phyloP scores from a whole-genome alignment of 2,113 vertebrate genomes.

The Pelusios castaneus region DNA sequence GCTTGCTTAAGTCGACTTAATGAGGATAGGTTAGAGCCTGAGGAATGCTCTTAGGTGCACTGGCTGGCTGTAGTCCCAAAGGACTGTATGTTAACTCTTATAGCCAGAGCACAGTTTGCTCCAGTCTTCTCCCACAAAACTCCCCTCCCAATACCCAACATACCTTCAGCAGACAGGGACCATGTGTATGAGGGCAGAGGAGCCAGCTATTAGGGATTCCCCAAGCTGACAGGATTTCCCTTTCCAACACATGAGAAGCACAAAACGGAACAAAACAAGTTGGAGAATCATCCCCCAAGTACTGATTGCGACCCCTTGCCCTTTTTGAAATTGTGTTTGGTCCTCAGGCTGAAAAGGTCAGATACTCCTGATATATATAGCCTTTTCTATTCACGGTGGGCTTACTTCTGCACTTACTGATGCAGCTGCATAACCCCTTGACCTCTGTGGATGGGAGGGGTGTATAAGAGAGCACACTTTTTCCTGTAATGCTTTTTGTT shows the following conservation, averaged over 20 bases:
- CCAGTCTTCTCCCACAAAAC: neutral
- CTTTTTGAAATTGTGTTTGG: neutral
- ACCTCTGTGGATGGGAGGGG: conserved; percentile 12
- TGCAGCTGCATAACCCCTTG: conserved; percentile 47
- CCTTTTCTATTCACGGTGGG: neutral
- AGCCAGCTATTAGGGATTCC: neutral
- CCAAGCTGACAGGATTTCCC: neutral
- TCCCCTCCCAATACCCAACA: neutral
- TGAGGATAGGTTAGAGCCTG: neutral
- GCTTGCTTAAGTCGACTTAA: too few relatives aligned
- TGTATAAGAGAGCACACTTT: conserved; percentile 22
- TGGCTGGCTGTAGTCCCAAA: neutral
- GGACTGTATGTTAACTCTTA: neutral
- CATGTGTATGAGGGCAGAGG: neutral
- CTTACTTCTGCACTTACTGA: neutral
- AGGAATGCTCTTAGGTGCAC: neutral
- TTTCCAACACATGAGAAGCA: neutral
- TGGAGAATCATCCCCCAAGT: neutral
- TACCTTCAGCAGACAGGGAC: neutral
- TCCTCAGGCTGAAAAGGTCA: neutral
- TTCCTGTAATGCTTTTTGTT: conserved; percentile 37
- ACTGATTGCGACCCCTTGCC: neutral
- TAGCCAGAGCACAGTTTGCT: neutral
- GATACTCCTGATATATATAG: neutral
- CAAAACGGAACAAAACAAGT: neutral